Evolutionary conservation across 2,797 vertebrate species (phyloP).

Genomic region (Centropyge bicolor): DNA sequence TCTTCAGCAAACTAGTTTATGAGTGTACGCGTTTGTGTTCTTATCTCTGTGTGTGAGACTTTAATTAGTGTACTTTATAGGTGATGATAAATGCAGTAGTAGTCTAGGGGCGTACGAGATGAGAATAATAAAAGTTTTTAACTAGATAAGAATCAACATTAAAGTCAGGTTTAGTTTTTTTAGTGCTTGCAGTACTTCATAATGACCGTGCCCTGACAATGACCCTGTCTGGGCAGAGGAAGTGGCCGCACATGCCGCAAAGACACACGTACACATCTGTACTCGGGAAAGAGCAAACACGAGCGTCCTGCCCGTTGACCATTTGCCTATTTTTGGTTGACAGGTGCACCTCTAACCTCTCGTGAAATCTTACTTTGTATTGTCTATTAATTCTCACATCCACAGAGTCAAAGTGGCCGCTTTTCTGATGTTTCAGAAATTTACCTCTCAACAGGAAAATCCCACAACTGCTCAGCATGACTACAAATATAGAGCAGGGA

Average conservation of each 20-base stretch:
- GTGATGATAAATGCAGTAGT: not conserved
- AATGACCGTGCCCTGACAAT: conserved; percentile 28
- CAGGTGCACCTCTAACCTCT: conserved; percentile 19
- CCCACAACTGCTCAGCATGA: conserved; percentile 42
- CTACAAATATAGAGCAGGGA: conserved; percentile 61
- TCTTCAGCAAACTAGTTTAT: not conserved
- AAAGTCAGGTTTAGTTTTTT: conserved; percentile 37
- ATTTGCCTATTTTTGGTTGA: conserved; percentile 30
- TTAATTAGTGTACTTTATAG: conserved; percentile 1
- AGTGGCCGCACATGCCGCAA: conserved; percentile 6
- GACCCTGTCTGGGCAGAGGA: conserved; percentile 40
- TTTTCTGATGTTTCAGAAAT: conserved; percentile 55
- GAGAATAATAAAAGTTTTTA: conserved; percentile 3
- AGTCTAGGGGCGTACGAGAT: not conserved
- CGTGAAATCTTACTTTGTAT: conserved; percentile 20
- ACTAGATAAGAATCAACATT: not conserved
- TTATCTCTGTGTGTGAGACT: conserved; percentile 19
- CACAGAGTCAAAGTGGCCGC: conserved; percentile 20
- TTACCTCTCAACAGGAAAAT: conserved; percentile 67
- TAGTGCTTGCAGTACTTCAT: conserved; percentile 25
- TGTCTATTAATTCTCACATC: conserved; percentile 41
- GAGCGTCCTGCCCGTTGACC: conserved; percentile 19
- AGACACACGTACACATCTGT: conserved; percentile 5
- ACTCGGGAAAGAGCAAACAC: conserved; percentile 43
- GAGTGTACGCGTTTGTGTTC: not conserved